Evolutionary conservation across 2,113 vertebrate species (phyloP), one percentile per base, ranked within the genome.

Genomic region (Polypterus senegalus): DNA sequence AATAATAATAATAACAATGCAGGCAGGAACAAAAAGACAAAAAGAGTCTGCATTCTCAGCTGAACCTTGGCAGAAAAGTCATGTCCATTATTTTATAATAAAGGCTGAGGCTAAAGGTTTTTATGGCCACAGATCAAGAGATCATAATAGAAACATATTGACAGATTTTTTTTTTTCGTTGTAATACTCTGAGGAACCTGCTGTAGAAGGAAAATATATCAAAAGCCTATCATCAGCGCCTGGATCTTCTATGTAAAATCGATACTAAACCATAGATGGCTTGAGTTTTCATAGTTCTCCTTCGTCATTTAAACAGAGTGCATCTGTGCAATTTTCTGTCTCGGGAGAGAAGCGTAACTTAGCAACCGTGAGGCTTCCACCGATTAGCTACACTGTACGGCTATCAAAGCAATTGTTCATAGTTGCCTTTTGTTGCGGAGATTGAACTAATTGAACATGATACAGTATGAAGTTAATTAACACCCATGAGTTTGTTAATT

Each of bases 121-220:
- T 98, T 95, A 97, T 91, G 87, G 88, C 88, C 86, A 90, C 90
- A 94, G 93, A 96, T 97, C 92, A 97, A 97, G 91, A 93, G 92
- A 97, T 92, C 90, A 94, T 97, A 97, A 97, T 97, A 94, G 94
- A 94, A 92, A 85, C 89, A 93, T 97, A 97, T 95, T 95, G 92
- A 97, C 91, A 91, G 86, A 88, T 88, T 84, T 91, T 92, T 83
- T 61, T 57, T 74, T 87, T 77, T 80, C 81, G 85, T 79, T 80
- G 79, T 85, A 91, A 90, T 92, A 90, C 88, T 93, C 92, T 78
- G 83, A 88, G 93, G 92, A 89, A 91, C 88, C 61, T 77, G 79
- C 81, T 81, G 82, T 81, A 89, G 89, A 83, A 90, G 89, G 91
- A 95, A 98, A 97, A 98, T 98, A 96, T 93, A 97, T 98, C 93